Percentiles rank a stretch among this genome's conserved stretches.
These are phyloP conservation scores for Rostratula benghalensis DNA, from an alignment of 2,113 vertebrate genomes.

Conservation along the genomic window DNA sequence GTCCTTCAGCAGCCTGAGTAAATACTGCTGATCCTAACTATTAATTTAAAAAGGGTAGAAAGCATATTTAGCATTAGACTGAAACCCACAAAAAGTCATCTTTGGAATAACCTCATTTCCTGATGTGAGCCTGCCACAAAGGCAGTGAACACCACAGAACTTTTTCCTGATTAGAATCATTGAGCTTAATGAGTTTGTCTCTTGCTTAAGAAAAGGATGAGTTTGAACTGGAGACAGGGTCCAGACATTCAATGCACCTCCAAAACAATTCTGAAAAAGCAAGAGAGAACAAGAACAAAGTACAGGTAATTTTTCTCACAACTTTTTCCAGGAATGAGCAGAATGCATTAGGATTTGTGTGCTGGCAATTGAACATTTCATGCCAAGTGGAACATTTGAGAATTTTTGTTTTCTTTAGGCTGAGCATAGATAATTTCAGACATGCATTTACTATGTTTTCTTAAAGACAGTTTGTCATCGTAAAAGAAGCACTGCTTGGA, in stretches of 20 bases:
- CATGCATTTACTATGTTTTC: neutral
- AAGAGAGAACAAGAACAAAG: neutral
- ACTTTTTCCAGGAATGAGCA: neutral
- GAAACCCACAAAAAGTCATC: neutral
- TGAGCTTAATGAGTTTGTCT: neutral
- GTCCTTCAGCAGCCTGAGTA: neutral
- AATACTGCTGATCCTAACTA: neutral
- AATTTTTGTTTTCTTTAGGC: neutral
- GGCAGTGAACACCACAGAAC: neutral
- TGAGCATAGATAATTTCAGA: neutral
- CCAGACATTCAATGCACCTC: neutral
- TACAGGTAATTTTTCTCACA: neutral
- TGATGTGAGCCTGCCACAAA: neutral
- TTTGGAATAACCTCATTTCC: neutral
- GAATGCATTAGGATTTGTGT: neutral
- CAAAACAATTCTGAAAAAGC: neutral
- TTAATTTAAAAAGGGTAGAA: neutral
- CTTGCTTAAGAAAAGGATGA: neutral
- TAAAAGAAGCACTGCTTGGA: neutral
- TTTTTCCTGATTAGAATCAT: neutral
- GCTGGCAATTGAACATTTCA: neutral
- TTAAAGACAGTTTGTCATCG: neutral
- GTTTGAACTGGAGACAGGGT: neutral
- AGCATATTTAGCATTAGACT: neutral
- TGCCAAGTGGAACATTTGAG: neutral